phyloP scores from a whole-genome alignment of 2,797 vertebrate genomes.

The Lophius americanus region DNA sequence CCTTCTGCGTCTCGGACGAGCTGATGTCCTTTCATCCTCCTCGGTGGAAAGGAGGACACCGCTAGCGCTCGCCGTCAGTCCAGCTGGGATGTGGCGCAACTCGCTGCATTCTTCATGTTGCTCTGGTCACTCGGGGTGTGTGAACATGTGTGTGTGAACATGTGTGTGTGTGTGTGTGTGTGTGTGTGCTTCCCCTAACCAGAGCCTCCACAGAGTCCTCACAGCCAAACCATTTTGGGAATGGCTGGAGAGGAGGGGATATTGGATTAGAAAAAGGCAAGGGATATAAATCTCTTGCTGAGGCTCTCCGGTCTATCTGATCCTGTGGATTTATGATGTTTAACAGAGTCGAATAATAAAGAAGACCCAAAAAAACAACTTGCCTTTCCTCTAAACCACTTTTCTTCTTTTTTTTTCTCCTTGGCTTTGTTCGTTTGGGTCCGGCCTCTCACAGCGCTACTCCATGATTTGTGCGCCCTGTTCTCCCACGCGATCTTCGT shows the following conservation, averaged over 20 bases:
- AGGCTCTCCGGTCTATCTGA: slow-evolving; percentile 75
- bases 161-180: slow-evolving; percentile 34
- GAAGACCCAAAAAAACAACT: slow-evolving; percentile 56
- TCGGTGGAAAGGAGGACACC: slow-evolving; percentile 77
- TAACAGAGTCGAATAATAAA: slow-evolving; percentile 77
- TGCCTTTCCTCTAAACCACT: too few species aligned
- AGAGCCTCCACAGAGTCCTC: slow-evolving; percentile 69
- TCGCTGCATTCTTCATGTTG: slow-evolving; percentile 78
- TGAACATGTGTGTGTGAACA: slow-evolving; percentile 52
- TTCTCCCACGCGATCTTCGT: slow-evolving; percentile 66
- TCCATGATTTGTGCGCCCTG: slow-evolving; percentile 69
- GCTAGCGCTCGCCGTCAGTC: slow-evolving; percentile 74
- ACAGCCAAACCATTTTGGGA: slow-evolving; percentile 76
- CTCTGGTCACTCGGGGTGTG: slow-evolving; percentile 78
- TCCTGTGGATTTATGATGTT: slow-evolving; percentile 78
- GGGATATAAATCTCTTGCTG: slow-evolving; percentile 76
- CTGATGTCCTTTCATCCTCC: slow-evolving; percentile 80
- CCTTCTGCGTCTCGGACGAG: slow-evolving; percentile 70
- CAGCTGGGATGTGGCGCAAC: slow-evolving; percentile 81
- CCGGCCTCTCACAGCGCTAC: slow-evolving; percentile 34
- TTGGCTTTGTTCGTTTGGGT: slow-evolving; percentile 56
- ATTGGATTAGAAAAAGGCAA: slow-evolving; percentile 79
- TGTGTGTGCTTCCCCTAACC: slow-evolving; percentile 58
- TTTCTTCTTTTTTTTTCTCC: slow-evolving; percentile 50
- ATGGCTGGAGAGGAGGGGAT: slow-evolving; percentile 71